Base-by-base conservation (phyloP, 2,888 invertebrate genomes). In the Altica lythri region DNA sequence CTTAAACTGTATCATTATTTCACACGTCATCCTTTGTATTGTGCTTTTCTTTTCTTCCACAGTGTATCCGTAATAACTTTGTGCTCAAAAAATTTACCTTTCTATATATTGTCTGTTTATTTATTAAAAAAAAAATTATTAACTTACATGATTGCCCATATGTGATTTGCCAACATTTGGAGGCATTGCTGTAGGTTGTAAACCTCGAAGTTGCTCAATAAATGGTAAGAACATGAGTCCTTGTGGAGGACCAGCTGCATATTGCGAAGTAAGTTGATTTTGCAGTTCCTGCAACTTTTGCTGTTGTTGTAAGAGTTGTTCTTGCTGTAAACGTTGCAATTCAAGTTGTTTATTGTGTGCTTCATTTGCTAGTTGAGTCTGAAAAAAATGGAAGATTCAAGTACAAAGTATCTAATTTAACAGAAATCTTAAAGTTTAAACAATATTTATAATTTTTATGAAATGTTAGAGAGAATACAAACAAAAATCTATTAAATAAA, bases 211-310 rank as follows among this genome's bases (percentile, higher is more conserved):
- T 67, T 86, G 86, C 65, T 86, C 89, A 67, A 89, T 75, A 62
- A 88, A 80, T n/a, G 89, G 88, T 55, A 88, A 78, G 66, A 88
- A 83, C 72, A 84, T 83, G 53, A 88, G 79, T 2, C 85, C 79
- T 67, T 81, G 88, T 32, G 40, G 49, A 0, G 85, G 84, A 4
- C 82, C 83, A 46, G 75, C 72, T 6, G 77, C 76, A 68, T 80
- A 80, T 63, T 80, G 80, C 8, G 77, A 77, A 38, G 80, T 79
- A 67, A 84, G 80, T 69, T 84, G 84, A 51, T 79, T 81, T 74
- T 83, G 81, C 25, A 81, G 70, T 70, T 84, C 83, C 66, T 83
- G 83, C 37, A 83, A 78, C 71, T 81, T 83, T 63, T 82, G 81
- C 66, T 83, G 80, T 53, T 79, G 81, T 40, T 66, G 66, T 66